Evolutionary conservation across 2,888 invertebrate species (phyloP), one percentile per base, ranked within the genome.

Genomic region (Drosophila histrio): DNA sequence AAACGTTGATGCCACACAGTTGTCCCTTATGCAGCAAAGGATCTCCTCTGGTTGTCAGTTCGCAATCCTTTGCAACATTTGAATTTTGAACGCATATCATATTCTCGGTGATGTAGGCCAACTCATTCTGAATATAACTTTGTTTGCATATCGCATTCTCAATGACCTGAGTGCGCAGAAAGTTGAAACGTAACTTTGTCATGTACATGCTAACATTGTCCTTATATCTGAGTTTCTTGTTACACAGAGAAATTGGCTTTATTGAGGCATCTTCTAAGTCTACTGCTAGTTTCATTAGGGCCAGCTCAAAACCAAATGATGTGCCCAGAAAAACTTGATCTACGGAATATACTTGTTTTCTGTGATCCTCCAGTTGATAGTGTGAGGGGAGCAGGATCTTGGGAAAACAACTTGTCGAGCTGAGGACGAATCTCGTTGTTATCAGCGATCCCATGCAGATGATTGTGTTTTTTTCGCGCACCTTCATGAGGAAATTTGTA

Each of bases 1-100:
- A 72, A 2, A 79, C 49, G 32, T 79, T 68, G 24, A 79, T 58
- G 50, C 78, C 78, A 30, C 80, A 79, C 5, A 79, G 57, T 9
- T 41, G 60, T 9, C 57, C 54, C 7, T 56, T 11, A 0, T 50
- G 52, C 8, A 79, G 17, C 3, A 79, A 28, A 2, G 60, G 49
- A 59, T 79, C 78, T 1, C 80, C 80, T 17, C 22, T 44, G 7
- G 28, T 8, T 9, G 73, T 73, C 36, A 44, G 36, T 4, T 53
- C 62, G 8, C 78, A 79, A 9, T 80, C 70, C 1, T n/a, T 5
- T 1, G 24, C 19, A 6, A 46, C 38, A 43, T 61, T 61, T 1
- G 70, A 59, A 22, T 79, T 79, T 5, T 65, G 58, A 2, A 28
- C 68, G 32, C 77, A 79, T 5, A 79, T 8, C 73, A 73, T 77